Evolutionary conservation across 2,888 invertebrate genomes (phyloP), one percentile per base, ranked within the genome.

Genomic region (Drosophila kanekoi): DNA sequence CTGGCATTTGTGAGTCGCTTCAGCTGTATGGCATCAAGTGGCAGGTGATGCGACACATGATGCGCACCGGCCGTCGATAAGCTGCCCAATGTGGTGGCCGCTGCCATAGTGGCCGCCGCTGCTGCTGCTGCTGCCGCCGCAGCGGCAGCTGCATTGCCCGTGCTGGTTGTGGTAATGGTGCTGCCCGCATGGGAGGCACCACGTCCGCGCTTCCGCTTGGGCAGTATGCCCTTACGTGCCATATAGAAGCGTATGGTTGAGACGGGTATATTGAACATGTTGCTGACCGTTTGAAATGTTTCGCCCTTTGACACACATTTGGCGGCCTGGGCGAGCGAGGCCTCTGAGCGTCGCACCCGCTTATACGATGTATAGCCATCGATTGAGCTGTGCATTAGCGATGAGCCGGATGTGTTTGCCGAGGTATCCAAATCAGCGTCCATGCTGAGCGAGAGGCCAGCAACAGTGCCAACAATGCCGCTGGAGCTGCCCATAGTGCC

Each of bases 181-280:
- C 51, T 62, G 59, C 87, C 87, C 4, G 86, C 81, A 62, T 89
- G 85, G 0, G 91, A 91, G 44, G 95, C 94, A 59, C 95, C 95
- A 35, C 97, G 94, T 0, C 97, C 97, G 13, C 97, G 94, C 84
- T 96, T 95, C 74, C 97, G 95, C 81, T 95, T 94, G 43, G 96
- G 96, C 71, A 97, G 91, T 57, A 97, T 96, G 2, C 97, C 97
- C 90, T 96, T 96, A 71, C 97, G 94, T 14, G 96, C 97, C 97
- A 97, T 97, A 92, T 96, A 97, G 92, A 97, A 97, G 51, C 96
- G 94, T 91, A 97, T 96, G 40, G 97, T 97, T 33, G 96, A 96
- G 76, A 97, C 97, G 65, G 97, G 97, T 92, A 97, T 97, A 91
- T 96, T 96, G 92, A 96, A 97, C 93, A 96, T 96, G 88, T 96